Base-by-base conservation (phyloP, 2,888 invertebrate species). In the Endomychus coccineus region DNA sequence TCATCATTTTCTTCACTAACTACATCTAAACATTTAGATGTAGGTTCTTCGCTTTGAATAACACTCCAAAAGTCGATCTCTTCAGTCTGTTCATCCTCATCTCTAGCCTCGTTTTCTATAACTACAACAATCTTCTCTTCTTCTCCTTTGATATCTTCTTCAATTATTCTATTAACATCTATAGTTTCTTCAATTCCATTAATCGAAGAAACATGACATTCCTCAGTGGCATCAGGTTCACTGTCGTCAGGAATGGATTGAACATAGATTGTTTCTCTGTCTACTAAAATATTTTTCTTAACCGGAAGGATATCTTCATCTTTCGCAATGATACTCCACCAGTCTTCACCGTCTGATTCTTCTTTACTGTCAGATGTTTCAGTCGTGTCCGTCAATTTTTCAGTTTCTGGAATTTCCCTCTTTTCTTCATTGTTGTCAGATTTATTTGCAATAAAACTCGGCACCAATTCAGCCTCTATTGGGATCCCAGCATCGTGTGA, bases 321-420 rank as follows among this genome's bases (percentile, higher is more conserved):
- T 41, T 52, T 49, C 17, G 50, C 45, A 33, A 56, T 33, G 34
- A 52, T 44, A 10, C 50, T 49, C 55, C 55, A 54, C 51, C 54
- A 54, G 29, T 52, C 54, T 36, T 52, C 35, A 41, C 51, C 35
- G 35, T 42, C 37, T 25, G 40, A 16, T 35, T 40, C 29, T 39
- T 39, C 34, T 45, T 42, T 36, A n/a, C n/a, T n/a, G n/a, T n/a
- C n/a, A n/a, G n/a, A n/a, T n/a, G n/a, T n/a, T 28, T 40, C 36
- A 9, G 32, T 24, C 39, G 44, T 41, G 2, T 29, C 19, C 4
- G 37, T 16, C 14, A 39, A 39, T 33, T 42, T 39, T 17, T 39
- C 35, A 5, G 25, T 34, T 28, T 35, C 32, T 27, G 16, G 29
- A 16, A 1, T 30, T n/a, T 15, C 33, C 25, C 27, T 19, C 27